Conservation (phyloP, 2,113 vertebrate genomes). For the Reinhardtius hippoglossoides region DNA sequence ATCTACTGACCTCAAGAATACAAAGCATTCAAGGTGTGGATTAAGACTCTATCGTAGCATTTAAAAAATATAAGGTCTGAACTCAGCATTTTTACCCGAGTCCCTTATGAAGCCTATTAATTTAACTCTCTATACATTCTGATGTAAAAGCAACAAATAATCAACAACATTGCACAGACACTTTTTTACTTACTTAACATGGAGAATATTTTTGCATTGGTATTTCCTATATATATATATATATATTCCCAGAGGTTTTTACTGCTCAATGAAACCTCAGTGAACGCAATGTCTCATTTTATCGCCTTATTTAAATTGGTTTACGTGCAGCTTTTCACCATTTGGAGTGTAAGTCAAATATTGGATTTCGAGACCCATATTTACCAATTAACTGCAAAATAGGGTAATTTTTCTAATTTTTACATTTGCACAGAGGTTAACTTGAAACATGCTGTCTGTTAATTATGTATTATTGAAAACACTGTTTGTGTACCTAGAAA, state of each 20-base stretch:
- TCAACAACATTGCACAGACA: background rate
- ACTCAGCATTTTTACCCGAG: no score
- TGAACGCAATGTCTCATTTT: background rate
- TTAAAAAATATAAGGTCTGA: no score
- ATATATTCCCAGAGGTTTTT: slow-evolving; percentile 6
- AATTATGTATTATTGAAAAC: no score
- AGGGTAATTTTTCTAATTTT: no score
- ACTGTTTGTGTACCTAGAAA: no score
- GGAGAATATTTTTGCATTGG: background rate
- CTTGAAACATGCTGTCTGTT: background rate
- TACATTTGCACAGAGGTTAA: background rate
- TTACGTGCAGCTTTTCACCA: background rate
- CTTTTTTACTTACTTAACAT: slow-evolving; percentile 24
- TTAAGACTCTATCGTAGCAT: background rate
- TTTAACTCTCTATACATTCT: no score
- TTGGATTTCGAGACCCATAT: slow-evolving; percentile 11
- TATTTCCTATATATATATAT: slow-evolving; percentile 20
- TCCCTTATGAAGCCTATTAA: background rate
- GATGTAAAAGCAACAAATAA: no score
- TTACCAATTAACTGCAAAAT: background rate
- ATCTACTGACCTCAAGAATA: slow-evolving; percentile 23
- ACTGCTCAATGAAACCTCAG: slow-evolving; percentile 4
- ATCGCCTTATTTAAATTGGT: background rate
- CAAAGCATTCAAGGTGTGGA: background rate
- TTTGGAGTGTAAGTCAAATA: slow-evolving; percentile 2